Evolutionary conservation across 2,113 vertebrate genomes (phyloP), one percentile per base, ranked within the genome.

Genomic region (Calonectris borealis): DNA sequence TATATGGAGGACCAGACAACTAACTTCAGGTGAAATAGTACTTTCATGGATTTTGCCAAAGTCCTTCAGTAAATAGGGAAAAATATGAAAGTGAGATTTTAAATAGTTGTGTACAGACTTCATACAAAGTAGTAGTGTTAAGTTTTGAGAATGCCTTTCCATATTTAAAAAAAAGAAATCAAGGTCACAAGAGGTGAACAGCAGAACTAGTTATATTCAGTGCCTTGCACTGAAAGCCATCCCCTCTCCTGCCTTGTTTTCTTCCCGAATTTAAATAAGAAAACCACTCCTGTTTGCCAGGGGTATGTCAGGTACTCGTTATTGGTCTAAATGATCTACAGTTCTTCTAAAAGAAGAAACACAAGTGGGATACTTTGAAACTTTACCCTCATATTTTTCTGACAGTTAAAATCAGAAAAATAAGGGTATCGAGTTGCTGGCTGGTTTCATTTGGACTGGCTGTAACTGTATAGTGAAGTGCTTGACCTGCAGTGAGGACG

Each of bases 361-460:
- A 69, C 13, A 51, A 40, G 15, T 4, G 57, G 32, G 48, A 75
- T 88, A 54, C 57, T 84, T 60, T 91, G 94, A 85, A 95, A 93
- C 84, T 95, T 91, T 77, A 83, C 77, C 31, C 66, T 91, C 32
- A 14, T 32, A 36, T 89, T 95, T 94, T 94, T 94, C 62, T 95
- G 78, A 27, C 73, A 93, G 93, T 89, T 95, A 83, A 94, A 93
- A 95, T 94, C 61, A 87, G 91, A 89, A 95, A 93, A 97, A 91
- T 68, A 26, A 54, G 52, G 16, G 52, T 91, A 83, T 91, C 79
- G 81, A 79, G 78, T 91, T 95, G 44, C 94, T 95, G 84, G 11
- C 48, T 88, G 76, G 52, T 75, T 83, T 88, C 52, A 9, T 82
- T 78, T 82, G 89, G 64, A 8, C 44, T 72, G 86, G 12, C 64